Evolutionary conservation across 2,888 invertebrate genomes (phyloP), one percentile per base, ranked within the genome.

Genomic region (Polymixis lichenea): DNA sequence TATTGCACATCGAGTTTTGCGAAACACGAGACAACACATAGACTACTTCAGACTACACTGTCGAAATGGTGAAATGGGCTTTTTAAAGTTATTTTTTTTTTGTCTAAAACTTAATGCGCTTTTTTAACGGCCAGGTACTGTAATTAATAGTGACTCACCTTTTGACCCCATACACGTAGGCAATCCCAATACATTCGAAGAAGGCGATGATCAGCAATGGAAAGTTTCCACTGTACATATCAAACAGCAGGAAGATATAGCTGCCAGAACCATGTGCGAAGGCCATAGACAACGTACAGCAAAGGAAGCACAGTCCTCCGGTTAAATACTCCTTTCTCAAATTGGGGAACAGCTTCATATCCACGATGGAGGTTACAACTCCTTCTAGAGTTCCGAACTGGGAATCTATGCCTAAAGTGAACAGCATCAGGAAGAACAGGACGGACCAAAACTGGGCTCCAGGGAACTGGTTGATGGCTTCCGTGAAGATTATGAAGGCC

Each of bases 401-500:
- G 0, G 99, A 99, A 93, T 99, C 99, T 82, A 99, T 99, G 11
- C 99, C 99, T 77, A 99, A 97, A 0, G 99, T 99, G 93, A 99
- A 98, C 55, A 99, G 97, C 99, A 99, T 99, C 71, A 99, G 97
- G 95, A 99, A 99, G 97, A 99, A 99, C 19, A 99, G 97, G 22
- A 99, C 97, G 7, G 99, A 98, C 99, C 99, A 99, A 91, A 99
- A 98, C 89, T 99, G 99, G 0, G 99, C 98, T 0, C 99, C 98
- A 0, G 99, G 99, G 94, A 99, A 99, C 95, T 99, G 99, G 95
- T 99, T 99, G 92, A 99, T 99, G 13, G 99, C 99, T 95, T 99
- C 99, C 0, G 99, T 99, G 97, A 99, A 99, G 87, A 99, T 99
- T 83, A 99, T 99, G 94, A 99, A 99, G 0, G 99, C 99, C 76